These are phyloP conservation scores for Callyntrura guangdongensis DNA, from an alignment of 2,888 invertebrate species.

Conservation along the genomic window DNA sequence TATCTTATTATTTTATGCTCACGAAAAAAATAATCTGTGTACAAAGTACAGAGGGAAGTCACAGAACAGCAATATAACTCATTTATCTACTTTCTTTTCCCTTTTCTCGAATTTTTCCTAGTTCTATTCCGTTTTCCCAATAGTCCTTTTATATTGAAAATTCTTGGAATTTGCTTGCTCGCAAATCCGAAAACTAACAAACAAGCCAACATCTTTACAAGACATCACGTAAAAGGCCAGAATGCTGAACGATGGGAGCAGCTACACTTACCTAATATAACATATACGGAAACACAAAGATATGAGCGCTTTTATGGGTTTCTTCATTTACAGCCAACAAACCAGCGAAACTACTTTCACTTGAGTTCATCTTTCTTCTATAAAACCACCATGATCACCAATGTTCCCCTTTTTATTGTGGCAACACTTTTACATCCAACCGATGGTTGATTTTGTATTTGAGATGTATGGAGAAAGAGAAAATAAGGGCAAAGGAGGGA, in stretches of 20 bases:
- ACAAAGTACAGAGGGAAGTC: neutral
- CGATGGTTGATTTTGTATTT: constrained; percentile 43
- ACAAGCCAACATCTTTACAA: constrained; percentile 2
- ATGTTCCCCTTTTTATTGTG: neutral
- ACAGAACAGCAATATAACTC: neutral
- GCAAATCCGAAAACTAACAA: constrained; percentile 33
- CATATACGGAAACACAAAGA: neutral
- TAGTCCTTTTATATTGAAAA: constrained; percentile 54
- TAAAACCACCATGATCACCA: constrained; percentile 13
- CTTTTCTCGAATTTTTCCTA: constrained; percentile 1
- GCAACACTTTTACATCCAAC: constrained; percentile 23
- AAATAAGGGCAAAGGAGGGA: neutral
- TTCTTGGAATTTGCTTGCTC: constrained; percentile 47
- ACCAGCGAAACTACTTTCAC: constrained; percentile 50
- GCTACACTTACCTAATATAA: neutral
- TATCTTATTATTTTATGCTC: too few relatives aligned
- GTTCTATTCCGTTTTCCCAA: constrained; percentile 8
- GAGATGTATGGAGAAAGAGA: constrained; percentile 29
- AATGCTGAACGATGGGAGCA: neutral
- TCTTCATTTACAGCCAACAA: constrained; percentile 52
- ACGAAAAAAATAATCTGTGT: too few relatives aligned
- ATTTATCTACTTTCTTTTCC: constrained; percentile 14
- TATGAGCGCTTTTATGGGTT: neutral
- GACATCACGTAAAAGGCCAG: constrained; percentile 13
- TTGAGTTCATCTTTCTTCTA: constrained; percentile 29